A percentile compares a stretch with the other conserved stretches of the same genome.
Evolutionary conservation across 2,797 vertebrate genomes (phyloP).

Genomic region (Lithobates pipiens): DNA sequence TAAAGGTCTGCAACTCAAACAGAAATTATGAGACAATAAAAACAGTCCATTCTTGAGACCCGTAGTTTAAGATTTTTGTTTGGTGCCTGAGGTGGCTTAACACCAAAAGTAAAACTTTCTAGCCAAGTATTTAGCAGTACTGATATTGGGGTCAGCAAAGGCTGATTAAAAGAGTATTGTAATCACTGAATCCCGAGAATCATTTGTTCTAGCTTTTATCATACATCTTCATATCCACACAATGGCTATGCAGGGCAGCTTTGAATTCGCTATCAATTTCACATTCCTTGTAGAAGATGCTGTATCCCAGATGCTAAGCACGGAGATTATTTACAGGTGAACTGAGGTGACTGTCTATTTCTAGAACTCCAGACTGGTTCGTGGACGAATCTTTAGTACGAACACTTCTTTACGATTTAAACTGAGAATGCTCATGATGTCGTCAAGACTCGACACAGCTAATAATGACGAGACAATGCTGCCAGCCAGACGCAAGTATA

Average conservation of each 20-base stretch:
- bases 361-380: neutral
- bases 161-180: neutral
- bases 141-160: neutral
- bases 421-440: conserved; percentile 1
- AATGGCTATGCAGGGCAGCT: neutral
- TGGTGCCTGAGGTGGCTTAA: no score
- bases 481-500: conserved; percentile 10
- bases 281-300: neutral
- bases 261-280: conserved; percentile 1
- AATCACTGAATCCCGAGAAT: neutral
- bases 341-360: neutral
- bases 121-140: neutral
- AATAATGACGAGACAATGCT: neutral
- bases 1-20: no score
- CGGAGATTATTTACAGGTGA: conserved; percentile 16
- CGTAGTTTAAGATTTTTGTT: neutral
- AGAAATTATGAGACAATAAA: no score
- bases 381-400: neutral
- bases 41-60: no score
- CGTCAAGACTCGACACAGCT: conserved; percentile 6
- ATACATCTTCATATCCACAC: neutral
- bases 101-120: neutral
- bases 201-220: neutral
- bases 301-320: neutral
- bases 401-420: neutral